Evolutionary conservation across 2,888 invertebrate species (phyloP), one percentile per base, ranked within the genome.

Genomic region (Vannuccia rotundouncinata): DNA sequence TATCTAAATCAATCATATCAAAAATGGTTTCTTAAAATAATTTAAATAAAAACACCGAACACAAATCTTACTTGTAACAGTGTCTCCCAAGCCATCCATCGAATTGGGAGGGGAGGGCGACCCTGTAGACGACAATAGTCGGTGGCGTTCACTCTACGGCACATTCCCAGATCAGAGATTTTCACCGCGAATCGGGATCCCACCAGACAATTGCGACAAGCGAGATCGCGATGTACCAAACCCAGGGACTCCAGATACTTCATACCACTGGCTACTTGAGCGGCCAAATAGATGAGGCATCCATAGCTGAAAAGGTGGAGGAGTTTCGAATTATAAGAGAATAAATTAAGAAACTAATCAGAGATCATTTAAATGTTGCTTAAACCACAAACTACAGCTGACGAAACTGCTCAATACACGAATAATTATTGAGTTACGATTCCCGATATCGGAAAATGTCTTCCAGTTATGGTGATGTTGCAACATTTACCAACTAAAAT

Each of bases 21-120:
- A n/a, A n/a, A n/a, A n/a, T n/a, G n/a, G n/a, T n/a, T n/a, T n/a
- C n/a, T n/a, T n/a, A n/a, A n/a, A n/a, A n/a, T n/a, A n/a, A n/a
- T n/a, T n/a, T n/a, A n/a, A n/a, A n/a, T n/a, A n/a, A n/a, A n/a
- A n/a, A n/a, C n/a, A n/a, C n/a, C n/a, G n/a, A n/a, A n/a, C 10
- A 45, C 5, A 45, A 45, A 45, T 10, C 84, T 83, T 81, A 88
- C 88, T 85, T 88, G 83, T 83, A 93, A 91, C 81, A 93, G 91
- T 0, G 92, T 92, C 88, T 94, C 94, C 93, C 94, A 94, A 0
- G 94, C 92, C 90, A 94, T 94, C 94, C 94, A 94, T 76, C 95
- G 91, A 80, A 95, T 91, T 0, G 95, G 95, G 84, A 95, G 88
- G 78, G 92, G 91, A 84, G 93, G 92, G n/a, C 45, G 90, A 0